Evolutionary conservation across 2,113 vertebrate species (phyloP), one percentile per base, ranked within the genome.

Genomic region (Pungitius pungitius): DNA sequence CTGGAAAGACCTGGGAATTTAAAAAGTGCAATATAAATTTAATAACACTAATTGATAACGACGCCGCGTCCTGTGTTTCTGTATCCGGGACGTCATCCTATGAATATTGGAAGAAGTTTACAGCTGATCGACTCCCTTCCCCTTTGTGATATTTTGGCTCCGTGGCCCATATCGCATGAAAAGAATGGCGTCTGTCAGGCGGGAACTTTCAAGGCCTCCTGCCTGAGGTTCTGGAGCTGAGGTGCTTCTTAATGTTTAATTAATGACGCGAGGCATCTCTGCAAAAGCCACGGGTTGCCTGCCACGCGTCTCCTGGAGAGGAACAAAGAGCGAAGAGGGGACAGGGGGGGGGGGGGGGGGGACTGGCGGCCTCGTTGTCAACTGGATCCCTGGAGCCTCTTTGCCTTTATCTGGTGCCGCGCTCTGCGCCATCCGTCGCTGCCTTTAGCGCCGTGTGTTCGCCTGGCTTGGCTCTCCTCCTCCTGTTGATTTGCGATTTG

Each of bases 201-300:
- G 42, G 62, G 51, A 15, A 42, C 56, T 63, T 69, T 47, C 54
- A 59, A 49, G 72, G 55, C 56, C 65, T 59, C 40, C 77, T 39
- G 35, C 55, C 45, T 42, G 57, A 49, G 10, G 10, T 73, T 68
- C 60, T 2, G 56, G 52, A 67, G 61, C 63, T 37, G 51, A 57
- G 58, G 27, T 54, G 73, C 72, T 83, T 84, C 72, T 83, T 84
- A 64, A 87, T 83, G 84, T 83, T 89, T 87, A 78, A 90, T 89
- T 78, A 78, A 83, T 79, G 78, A 72, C 4, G n/a, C 37, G 40
- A 58, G 49, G 27, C 40, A 33, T 77, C 33, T 66, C 57, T 59
- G 62, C 35, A 60, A 64, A 69, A 68, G 40, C 42, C 73, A 18
- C 59, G 26, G 54, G 49, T 13, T 71, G 67, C 47, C 77, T 76